Evolutionary conservation across 2,888 invertebrate species (phyloP).

Genomic region (Rugalucina vietnamica): DNA sequence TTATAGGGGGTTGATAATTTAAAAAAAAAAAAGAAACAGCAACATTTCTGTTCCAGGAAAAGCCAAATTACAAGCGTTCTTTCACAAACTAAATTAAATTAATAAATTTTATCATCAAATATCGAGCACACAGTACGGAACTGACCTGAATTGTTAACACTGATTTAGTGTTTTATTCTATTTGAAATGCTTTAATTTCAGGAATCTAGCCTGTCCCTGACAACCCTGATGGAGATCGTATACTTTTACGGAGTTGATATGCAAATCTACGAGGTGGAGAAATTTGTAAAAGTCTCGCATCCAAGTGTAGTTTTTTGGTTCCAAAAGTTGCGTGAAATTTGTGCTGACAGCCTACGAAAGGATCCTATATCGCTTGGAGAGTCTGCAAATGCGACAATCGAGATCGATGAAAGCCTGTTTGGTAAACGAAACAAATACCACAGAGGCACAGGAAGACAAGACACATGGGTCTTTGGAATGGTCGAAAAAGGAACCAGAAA

Average conservation of each 20-base stretch:
- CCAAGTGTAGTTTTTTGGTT: neutral
- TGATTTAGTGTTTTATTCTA: too few relatives aligned
- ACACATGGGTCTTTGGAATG: constrained; percentile 15
- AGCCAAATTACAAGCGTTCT: too few relatives aligned
- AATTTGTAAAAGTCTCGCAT: neutral
- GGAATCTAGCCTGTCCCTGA: neutral
- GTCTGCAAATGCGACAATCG: neutral
- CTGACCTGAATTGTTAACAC: too few relatives aligned
- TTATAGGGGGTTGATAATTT: too few relatives aligned
- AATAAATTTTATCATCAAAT: too few relatives aligned
- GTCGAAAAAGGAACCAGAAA: constrained; percentile 10
- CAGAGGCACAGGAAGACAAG: neutral
- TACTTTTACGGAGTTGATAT: neutral
- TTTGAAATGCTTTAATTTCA: too few relatives aligned
- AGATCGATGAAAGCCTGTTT: neutral
- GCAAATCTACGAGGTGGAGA: neutral
- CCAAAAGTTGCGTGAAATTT: neutral
- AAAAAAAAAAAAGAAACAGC: too few relatives aligned
- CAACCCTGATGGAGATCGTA: neutral
- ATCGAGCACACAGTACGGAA: too few relatives aligned
- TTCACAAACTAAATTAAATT: too few relatives aligned
- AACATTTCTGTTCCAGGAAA: too few relatives aligned
- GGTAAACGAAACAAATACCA: neutral
- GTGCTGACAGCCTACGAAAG: neutral
- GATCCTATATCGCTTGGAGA: neutral